Conservation (phyloP, 2,113 vertebrate species). For the Mola mola region DNA sequence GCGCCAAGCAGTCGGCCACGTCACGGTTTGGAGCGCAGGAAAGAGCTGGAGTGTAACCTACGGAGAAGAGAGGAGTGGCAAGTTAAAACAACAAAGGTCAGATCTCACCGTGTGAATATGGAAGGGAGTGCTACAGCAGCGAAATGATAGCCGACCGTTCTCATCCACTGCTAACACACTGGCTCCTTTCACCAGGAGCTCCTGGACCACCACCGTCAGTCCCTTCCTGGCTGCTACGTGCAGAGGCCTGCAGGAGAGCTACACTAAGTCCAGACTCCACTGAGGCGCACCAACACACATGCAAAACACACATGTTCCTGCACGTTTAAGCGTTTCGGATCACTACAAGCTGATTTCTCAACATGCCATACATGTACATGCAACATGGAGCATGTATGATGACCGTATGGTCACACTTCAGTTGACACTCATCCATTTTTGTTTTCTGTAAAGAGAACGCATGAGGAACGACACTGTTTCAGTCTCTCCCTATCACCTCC, state of each 20-base stretch:
- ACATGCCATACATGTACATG: no score
- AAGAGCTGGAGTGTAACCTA: constrained; percentile 96
- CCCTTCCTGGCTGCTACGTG: constrained; percentile 96
- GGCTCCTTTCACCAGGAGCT: constrained; percentile 95
- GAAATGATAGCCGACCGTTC: constrained; percentile 85
- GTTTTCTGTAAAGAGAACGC: no score
- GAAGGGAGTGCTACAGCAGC: not conserved
- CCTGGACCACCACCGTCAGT: constrained; percentile 95
- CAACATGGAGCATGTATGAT: no score
- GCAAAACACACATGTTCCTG: no score
- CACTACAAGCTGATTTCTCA: no score
- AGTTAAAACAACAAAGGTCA: not conserved
- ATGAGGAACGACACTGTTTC: no score
- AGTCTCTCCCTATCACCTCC: no score
- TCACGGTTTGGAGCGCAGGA: constrained; percentile 96
- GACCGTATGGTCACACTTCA: no score
- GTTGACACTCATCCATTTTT: no score
- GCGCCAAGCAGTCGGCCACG: constrained; percentile 95
- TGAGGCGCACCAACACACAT: no score
- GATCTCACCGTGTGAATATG: not conserved
- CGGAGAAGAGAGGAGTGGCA: not conserved
- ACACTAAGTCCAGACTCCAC: no score
- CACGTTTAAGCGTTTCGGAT: no score
- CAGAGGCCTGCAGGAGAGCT: constrained; percentile 85
- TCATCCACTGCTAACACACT: constrained; percentile 98